Evolutionary conservation across 2,797 vertebrate genomes (phyloP), one percentile per base, ranked within the genome.

Genomic region (Sebastiscus albofasciatus): DNA sequence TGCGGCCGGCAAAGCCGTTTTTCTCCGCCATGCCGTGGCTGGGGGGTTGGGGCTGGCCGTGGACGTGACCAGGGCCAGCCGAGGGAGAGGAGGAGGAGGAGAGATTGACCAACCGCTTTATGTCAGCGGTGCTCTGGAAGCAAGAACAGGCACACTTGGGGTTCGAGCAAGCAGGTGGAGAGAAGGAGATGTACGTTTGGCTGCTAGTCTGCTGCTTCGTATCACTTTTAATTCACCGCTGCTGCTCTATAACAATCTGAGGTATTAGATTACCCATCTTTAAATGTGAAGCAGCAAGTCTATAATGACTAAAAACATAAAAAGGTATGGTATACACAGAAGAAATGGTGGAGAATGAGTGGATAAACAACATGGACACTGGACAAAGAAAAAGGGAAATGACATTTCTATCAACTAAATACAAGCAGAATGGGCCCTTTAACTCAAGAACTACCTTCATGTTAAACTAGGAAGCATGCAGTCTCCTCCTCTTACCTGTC

Each of bases 121-220:
- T 97, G 95, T 99, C 98, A 95, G 96, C 95, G 96, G 97, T 96
- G 96, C 95, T 99, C 98, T 99, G 98, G 75, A 99, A 98, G 91
- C 97, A 96, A 99, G 97, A 98, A 99, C 96, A 99, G 96, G 97
- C 96, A 99, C 89, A 98, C 95, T 95, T 65, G 97, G 93, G 96
- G 96, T 96, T 97, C 92, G 92, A 89, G 83, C 80, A 82, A 81
- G 81, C 85, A 87, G 81, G 82, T 62, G 79, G 70, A 83, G 73
- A 70, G 74, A 34, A 58, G 46, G 67, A 56, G 79, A 55, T 64
- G 75, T 20, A 39, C 2, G 75, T 72, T 24, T 59, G 56, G 26
- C 29, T 72, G 72, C 27, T 10, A 16, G 8, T 31, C 64, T 58
- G 76, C 69, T 65, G 66, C 59, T 52, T 68, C 5, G 11, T 20